phyloP scores from a whole-genome alignment of 2,797 vertebrate genomes.

The Sebastes minor region DNA sequence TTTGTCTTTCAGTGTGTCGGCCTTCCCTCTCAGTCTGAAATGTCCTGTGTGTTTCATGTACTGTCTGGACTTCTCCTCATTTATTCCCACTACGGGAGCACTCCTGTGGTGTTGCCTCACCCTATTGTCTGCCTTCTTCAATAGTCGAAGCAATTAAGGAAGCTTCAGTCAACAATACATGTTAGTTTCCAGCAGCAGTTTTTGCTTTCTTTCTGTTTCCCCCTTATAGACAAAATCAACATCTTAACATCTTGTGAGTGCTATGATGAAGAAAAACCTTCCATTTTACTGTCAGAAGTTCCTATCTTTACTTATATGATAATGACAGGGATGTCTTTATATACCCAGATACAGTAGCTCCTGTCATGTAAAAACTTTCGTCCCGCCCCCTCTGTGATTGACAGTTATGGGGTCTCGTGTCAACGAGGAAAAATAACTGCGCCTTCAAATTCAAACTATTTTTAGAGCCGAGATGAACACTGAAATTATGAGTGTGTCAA shows the following conservation, averaged over 20 bases:
- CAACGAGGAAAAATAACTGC: slow-evolving; percentile 7
- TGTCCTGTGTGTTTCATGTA: slow-evolving; percentile 7
- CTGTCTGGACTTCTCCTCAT: slow-evolving; percentile 3
- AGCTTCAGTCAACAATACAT: background rate
- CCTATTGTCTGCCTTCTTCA: background rate
- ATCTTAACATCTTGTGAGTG: background rate
- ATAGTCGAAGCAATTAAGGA: slow-evolving; percentile 32
- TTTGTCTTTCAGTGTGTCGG: background rate
- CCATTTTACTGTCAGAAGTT: slow-evolving; percentile 1
- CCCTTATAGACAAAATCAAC: background rate
- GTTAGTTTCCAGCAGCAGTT: background rate
- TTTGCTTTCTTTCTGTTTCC: background rate
- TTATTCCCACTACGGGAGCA: background rate
- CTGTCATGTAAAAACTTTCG: background rate
- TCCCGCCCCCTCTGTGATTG: slow-evolving; percentile 26
- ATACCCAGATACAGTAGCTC: background rate
- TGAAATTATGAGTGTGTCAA: slow-evolving; percentile 23
- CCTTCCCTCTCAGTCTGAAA: background rate
- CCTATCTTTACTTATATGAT: background rate
- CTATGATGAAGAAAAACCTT: background rate
- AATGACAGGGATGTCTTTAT: slow-evolving; percentile 7
- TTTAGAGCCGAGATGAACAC: slow-evolving; percentile 17
- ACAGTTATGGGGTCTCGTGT: slow-evolving; percentile 13
- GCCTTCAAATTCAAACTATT: slow-evolving; percentile 23
- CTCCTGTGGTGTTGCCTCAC: slow-evolving; percentile 6